A percentile compares a stretch with the other conserved stretches of the same genome.
These are phyloP conservation scores for Phenganax marumi DNA, from an alignment of 92 coral and sea anemone species.

Conservation along the genomic window DNA sequence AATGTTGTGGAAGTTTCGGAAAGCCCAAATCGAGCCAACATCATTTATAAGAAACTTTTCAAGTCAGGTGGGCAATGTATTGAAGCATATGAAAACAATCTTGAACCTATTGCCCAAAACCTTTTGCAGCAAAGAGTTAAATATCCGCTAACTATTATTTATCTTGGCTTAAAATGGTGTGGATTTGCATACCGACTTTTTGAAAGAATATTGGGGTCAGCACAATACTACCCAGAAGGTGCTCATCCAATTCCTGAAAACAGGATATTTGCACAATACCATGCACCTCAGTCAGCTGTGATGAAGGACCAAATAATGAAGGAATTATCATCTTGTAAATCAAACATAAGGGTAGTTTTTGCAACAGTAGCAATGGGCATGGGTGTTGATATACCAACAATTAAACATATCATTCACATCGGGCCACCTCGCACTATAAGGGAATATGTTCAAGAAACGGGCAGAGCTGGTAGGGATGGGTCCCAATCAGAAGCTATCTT, in stretches of 20 bases:
- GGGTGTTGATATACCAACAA: slow-evolving; percentile 62
- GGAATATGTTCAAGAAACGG: neutral
- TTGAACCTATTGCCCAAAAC: neutral
- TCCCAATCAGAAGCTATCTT: neutral
- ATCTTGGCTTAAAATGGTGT: slow-evolving; percentile 27
- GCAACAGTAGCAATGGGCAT: slow-evolving; percentile 67
- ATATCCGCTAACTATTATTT: neutral
- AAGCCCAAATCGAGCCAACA: neutral
- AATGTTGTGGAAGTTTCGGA: neutral
- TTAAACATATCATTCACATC: neutral
- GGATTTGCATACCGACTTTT: slow-evolving; percentile 17
- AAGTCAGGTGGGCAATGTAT: neutral
- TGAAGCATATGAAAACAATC: slow-evolving; percentile 24
- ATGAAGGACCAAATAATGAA: slow-evolving; percentile 57
- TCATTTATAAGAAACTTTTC: neutral
- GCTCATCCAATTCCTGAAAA: slow-evolving; percentile 24
- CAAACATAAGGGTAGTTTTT: slow-evolving; percentile 56
- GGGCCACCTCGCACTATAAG: neutral
- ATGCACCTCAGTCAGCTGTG: slow-evolving; percentile 39
- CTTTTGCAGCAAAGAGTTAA: neutral
- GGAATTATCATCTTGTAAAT: slow-evolving; percentile 29
- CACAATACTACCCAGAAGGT: neutral
- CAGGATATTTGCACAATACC: slow-evolving; percentile 39
- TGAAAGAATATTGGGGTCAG: neutral
- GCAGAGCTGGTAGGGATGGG: neutral